A percentile compares a stretch with the other conserved stretches of the same genome.
These are phyloP conservation scores for Cecidostiba fungosa DNA, from an alignment of 2,888 invertebrate species.

Conservation along the genomic window DNA sequence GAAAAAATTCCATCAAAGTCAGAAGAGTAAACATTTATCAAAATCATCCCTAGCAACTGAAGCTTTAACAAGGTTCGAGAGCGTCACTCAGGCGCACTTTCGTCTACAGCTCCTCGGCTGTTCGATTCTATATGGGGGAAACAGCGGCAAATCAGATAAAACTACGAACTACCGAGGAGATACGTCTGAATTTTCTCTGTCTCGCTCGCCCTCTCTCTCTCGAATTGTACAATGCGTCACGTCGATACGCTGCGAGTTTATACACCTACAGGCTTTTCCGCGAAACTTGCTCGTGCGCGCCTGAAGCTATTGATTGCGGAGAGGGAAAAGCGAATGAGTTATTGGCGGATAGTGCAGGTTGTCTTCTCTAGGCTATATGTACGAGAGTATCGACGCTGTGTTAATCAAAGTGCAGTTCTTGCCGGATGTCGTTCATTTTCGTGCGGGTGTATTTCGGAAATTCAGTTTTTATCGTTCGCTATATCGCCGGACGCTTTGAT, in stretches of 20 bases:
- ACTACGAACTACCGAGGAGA: constrained; percentile 3
- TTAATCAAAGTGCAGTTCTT: not conserved
- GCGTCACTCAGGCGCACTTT: not conserved
- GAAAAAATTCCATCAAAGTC: too few species aligned
- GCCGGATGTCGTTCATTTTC: too few species aligned
- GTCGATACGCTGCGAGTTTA: constrained; percentile 2
- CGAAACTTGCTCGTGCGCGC: not conserved
- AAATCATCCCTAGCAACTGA: not conserved
- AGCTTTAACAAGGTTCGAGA: constrained; percentile 10
- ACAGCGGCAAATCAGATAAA: constrained; percentile 5
- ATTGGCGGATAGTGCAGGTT: not conserved
- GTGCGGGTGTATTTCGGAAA: too few species aligned
- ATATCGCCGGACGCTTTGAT: too few species aligned
- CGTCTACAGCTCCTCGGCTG: not conserved
- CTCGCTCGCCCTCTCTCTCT: not conserved
- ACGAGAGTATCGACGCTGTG: not conserved
- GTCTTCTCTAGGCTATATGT: not conserved
- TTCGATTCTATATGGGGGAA: not conserved
- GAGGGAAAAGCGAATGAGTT: not conserved
- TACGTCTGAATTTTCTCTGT: constrained; percentile 14
- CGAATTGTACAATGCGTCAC: constrained; percentile 6
- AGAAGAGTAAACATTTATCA: not conserved
- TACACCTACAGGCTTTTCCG: not conserved
- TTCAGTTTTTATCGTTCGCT: too few species aligned
- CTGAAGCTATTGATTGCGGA: not conserved